A percentile compares a stretch with the other conserved stretches of the same genome.
phyloP scores from a whole-genome alignment of 2,113 vertebrate species.

The Ariopsis seemanni region DNA sequence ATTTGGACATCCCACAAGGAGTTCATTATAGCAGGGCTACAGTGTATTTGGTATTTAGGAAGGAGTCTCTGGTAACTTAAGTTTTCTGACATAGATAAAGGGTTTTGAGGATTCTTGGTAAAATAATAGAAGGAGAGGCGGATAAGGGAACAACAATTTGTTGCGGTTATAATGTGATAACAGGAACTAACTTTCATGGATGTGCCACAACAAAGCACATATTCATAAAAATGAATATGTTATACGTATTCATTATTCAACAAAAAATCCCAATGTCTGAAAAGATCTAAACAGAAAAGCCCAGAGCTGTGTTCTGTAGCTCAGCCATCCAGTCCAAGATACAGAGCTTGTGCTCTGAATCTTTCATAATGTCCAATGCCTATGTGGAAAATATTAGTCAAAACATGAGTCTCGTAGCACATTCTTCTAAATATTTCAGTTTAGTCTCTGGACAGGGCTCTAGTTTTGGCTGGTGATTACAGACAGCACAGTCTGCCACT shows the following conservation, averaged over 20 bases:
- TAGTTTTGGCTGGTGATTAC: constrained; percentile 39
- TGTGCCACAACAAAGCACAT: neutral
- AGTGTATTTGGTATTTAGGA: neutral
- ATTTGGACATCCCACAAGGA: no score
- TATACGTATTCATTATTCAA: neutral
- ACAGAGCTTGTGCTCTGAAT: neutral
- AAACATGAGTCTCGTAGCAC: constrained; percentile 21
- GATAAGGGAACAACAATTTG: no score
- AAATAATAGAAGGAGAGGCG: neutral
- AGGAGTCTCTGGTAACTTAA: neutral
- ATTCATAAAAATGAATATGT: neutral
- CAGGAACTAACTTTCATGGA: neutral
- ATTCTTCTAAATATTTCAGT: constrained; percentile 44
- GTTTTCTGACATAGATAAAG: neutral
- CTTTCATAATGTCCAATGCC: constrained; percentile 22
- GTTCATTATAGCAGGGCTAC: no score
- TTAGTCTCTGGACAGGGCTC: constrained; percentile 25
- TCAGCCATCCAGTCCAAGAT: neutral
- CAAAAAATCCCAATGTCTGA: neutral
- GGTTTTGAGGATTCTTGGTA: neutral
- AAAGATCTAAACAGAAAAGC: neutral
- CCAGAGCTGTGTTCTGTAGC: neutral
- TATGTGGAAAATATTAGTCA: neutral
- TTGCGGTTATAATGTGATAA: neutral
- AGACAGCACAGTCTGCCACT: constrained; percentile 25